A percentile compares a stretch with the other conserved stretches of the same genome.
Evolutionary conservation across 2,113 vertebrate genomes (phyloP).

Genomic region (Hyla sarda): DNA sequence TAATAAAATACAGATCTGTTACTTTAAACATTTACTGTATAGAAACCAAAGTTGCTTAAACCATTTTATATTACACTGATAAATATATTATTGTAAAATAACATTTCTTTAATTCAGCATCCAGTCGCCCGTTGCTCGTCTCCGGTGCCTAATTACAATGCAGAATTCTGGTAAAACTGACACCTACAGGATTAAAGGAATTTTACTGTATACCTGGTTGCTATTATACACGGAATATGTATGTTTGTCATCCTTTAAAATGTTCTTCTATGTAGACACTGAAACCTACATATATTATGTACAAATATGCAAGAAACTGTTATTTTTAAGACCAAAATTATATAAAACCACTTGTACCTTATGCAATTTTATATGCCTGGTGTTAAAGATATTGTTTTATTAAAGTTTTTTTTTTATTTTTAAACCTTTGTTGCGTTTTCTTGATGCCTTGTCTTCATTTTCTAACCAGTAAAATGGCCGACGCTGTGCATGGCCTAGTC

Average conservation of each 20-base stretch:
- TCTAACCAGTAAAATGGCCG: not conserved
- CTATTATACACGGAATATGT: not conserved
- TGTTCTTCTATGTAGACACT: not conserved
- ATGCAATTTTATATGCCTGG: slow-evolving; percentile 8
- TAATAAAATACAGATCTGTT: too few relatives aligned
- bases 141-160: too few relatives aligned
- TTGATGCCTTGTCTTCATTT: not conserved
- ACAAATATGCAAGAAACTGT: not conserved
- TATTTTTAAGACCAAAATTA: not conserved
- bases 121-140: not conserved
- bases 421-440: not conserved
- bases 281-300: not conserved
- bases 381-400: not conserved
- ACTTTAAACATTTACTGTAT: too few relatives aligned
- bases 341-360: slow-evolving; percentile 33
- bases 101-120: not conserved
- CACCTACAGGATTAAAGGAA: not conserved
- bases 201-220: not conserved
- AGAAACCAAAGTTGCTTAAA: too few relatives aligned
- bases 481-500: not conserved
- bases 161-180: not conserved
- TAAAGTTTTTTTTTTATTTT: slow-evolving; percentile 39
- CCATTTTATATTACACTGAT: not conserved
- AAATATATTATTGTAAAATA: not conserved
- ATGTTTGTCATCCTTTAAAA: not conserved